These are phyloP conservation scores for Caenorhabditis inopinata DNA, from an alignment of 1,140 invertebrate genomes.

Conservation along the genomic window DNA sequence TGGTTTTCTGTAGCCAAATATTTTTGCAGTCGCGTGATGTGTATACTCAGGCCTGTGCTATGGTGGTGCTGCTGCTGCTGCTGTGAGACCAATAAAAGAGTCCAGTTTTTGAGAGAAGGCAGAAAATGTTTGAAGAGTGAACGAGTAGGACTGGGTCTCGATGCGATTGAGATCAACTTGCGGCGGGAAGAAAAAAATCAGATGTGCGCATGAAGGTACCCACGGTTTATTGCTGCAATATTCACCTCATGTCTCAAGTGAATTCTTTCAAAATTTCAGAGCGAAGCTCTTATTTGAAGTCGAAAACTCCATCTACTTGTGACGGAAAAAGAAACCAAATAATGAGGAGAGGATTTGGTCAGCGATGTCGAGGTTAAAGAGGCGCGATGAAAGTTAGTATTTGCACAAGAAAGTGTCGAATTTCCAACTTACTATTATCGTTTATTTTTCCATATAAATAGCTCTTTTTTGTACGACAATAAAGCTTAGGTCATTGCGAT, in stretches of 20 bases:
- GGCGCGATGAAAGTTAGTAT: not conserved
- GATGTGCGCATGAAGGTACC: no score
- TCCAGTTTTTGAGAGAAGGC: conserved; percentile 29
- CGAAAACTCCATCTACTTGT: no score
- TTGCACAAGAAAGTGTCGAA: conserved; percentile 22
- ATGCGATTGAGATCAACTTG: conserved; percentile 14
- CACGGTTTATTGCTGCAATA: no score
- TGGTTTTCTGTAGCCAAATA: conserved; percentile 34
- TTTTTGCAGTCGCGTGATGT: conserved; percentile 32
- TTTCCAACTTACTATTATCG: conserved; percentile 18
- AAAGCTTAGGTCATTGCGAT: not conserved
- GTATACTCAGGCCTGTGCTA: conserved; percentile 25
- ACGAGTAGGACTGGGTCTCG: not conserved
- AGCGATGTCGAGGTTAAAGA: no score
- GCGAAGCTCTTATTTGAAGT: no score
- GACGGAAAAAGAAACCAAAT: no score
- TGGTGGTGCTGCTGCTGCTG: no score
- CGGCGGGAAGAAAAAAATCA: not conserved
- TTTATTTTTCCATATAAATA: conserved; percentile 15
- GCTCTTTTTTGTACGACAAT: not conserved
- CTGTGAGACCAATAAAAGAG: conserved; percentile 16
- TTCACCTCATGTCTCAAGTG: no score
- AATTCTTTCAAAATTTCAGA: no score
- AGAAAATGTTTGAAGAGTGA: conserved; percentile 33
- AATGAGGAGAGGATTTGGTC: no score